Percentiles rank a stretch among this genome's conserved stretches.
These are phyloP conservation scores for Tenualosa thibaudeaui DNA, from an alignment of 2,797 vertebrate species.

Conservation along the genomic window DNA sequence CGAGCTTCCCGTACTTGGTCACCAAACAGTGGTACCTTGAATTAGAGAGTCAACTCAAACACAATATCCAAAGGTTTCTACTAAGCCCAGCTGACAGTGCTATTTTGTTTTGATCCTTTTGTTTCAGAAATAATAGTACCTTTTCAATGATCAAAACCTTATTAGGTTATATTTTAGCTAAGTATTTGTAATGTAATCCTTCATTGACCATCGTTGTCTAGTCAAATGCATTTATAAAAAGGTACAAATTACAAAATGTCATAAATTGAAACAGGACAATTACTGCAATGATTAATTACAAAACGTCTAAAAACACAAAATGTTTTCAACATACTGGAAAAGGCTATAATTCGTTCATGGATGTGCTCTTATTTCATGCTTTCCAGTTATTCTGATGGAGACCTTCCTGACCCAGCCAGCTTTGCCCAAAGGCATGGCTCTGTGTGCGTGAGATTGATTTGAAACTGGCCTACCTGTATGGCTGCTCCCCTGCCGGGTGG, in stretches of 20 bases:
- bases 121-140: neutral
- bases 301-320: neutral
- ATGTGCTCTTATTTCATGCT: neutral
- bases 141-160: neutral
- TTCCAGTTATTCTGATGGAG: neutral
- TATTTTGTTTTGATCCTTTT: neutral
- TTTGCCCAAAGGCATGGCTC: neutral
- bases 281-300: neutral
- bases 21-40: constrained; percentile 91
- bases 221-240: too few species aligned
- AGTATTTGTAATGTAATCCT: neutral
- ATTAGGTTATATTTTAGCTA: neutral
- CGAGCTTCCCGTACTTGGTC: constrained; percentile 93
- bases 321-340: neutral
- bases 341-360: neutral
- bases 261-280: neutral
- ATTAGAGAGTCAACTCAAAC: neutral
- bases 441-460: neutral
- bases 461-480: constrained; percentile 72
- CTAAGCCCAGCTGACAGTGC: neutral
- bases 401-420: neutral
- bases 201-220: too few species aligned
- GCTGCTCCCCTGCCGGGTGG: constrained; percentile 85
- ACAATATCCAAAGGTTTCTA: neutral
- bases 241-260: neutral